Evolutionary conservation across 2,888 invertebrate genomes (phyloP), one percentile per base, ranked within the genome.

Genomic region (Lottia scabra): DNA sequence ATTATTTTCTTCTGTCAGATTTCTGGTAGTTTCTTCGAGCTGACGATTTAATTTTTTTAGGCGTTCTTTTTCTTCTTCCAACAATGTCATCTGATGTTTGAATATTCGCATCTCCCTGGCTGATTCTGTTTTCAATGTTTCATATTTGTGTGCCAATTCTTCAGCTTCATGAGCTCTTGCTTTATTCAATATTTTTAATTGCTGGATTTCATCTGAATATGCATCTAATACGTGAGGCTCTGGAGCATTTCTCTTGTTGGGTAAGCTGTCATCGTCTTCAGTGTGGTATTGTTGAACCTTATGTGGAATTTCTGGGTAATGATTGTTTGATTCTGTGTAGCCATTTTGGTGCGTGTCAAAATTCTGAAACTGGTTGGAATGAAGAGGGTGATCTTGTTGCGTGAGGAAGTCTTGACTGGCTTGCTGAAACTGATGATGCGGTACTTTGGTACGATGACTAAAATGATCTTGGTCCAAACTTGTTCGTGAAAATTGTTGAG

Each of bases 101-200:
- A 87, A 75, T 38, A 85, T 83, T 30, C 88, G 73, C 3, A 84
- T 80, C 71, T 88, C 88, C 62, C 86, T 71, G n/a, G 79, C 82
- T 0, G 79, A 73, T 26, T 85, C 86, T 38, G 84, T 78, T 56
- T 83, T 82, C 15, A 77, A 64, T 0, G 75, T 73, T 15, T 84
- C 82, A 30, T 85, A 75, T 62, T 86, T 83, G 16, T 76, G 68
- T 1, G 76, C 82, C 63, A 88, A 74, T 72, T 88, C 87, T 63
- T 88, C 87, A 38, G 87, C 76, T 69, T 86, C 82, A 43, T 85
- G 81, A 10, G 86, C 88, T n/a, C 88, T 75, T 0, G 88, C 87
- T 70, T 83, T 78, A 79, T 89, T 88, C 72, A 89, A 72, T 19
- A 87, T 84, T 78, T 87, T 84, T 30, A 88, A 78, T 79, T 89